Evolutionary conservation across 2,888 invertebrate genomes (phyloP), one percentile per base, ranked within the genome.

Genomic region (Cantharis lateralis): DNA sequence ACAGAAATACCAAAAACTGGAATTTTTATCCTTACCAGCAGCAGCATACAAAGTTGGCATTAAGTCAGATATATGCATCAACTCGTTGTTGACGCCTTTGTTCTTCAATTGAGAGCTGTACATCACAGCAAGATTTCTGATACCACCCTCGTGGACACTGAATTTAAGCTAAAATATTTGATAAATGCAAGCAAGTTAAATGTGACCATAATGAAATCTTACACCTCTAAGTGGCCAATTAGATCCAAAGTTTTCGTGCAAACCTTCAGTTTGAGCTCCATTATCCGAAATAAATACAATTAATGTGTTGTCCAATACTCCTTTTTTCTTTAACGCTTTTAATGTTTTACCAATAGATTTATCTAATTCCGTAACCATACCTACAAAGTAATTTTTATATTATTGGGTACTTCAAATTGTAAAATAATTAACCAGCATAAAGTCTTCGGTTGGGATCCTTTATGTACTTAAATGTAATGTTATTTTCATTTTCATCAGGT

Each of bases 281-380:
- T 98, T 98, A 86, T 98, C 98, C 11, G 96, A 94, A 82, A 94
- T 92, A 86, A 98, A 98, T 1, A 96, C 87, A 72, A 98, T 90
- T 66, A 98, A 92, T 0, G 96, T 95, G 85, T 97, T 94, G 63
- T 95, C 89, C 79, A 97, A 88, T 88, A 96, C 93, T 1, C 90
- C 90, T 76, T 91, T 92, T 0, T 90, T 86, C 71, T 91, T 89
- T 74, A 98, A 88, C 4, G 94, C 92, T 70, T 90, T 86, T 0
- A 96, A 90, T 13, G 98, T 91, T 62, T 92, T 91, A 0, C 96
- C 97, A 0, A 98, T 91, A 63, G 96, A 94, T 75, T 94, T 92
- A 85, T 98, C 98, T 3, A 70, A 70, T 70, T 70, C 70, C 7
- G 48, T 61, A 32, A 70, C 61, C 20, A 70, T 61, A 0, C 70